Percentiles rank a stretch among this genome's conserved stretches.
Evolutionary conservation across 2,797 vertebrate species (phyloP).

Genomic region (Coranthus polyacanthus): DNA sequence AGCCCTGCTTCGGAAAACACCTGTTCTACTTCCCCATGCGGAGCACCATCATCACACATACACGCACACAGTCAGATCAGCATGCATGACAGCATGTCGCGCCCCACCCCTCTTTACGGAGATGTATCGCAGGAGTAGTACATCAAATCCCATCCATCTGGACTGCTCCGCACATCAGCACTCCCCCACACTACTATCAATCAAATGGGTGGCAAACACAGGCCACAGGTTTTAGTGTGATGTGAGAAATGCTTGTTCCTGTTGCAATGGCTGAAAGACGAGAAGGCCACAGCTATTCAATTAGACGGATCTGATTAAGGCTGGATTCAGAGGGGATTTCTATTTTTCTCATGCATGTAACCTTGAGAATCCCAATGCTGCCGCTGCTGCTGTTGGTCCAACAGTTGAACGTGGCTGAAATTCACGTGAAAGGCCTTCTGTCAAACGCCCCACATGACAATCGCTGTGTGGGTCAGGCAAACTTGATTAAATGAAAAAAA

Average conservation of each 20-base stretch:
- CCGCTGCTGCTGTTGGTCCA: conserved; percentile 14
- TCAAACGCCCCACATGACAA: conserved; percentile 40
- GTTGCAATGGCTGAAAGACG: conserved; percentile 43
- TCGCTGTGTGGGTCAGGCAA: conserved; percentile 42
- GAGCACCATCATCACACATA: not conserved
- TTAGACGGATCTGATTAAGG: conserved; percentile 51
- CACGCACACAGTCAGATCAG: conserved; percentile 38
- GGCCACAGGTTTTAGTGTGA: conserved; percentile 29
- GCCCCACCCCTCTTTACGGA: conserved; percentile 55
- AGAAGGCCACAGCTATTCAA: conserved; percentile 44
- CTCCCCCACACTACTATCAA: conserved; percentile 38
- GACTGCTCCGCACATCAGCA: conserved; percentile 49
- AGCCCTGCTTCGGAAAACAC: conserved; percentile 48
- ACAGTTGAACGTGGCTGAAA: not conserved
- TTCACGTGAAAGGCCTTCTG: conserved; percentile 33
- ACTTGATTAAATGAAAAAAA: conserved; percentile 55
- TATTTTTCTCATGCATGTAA: conserved; percentile 31
- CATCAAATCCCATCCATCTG: conserved; percentile 77
- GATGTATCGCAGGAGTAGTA: conserved; percentile 56
- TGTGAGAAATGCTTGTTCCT: conserved; percentile 34
- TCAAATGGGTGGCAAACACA: conserved; percentile 43
- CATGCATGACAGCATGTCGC: conserved; percentile 38
- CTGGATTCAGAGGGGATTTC: conserved; percentile 20
- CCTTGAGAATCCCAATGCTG: conserved; percentile 36
- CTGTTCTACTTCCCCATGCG: conserved; percentile 31